phyloP scores from a whole-genome alignment of 53 echinoderm and acorn worm species.

The Echinometra lucunter region DNA sequence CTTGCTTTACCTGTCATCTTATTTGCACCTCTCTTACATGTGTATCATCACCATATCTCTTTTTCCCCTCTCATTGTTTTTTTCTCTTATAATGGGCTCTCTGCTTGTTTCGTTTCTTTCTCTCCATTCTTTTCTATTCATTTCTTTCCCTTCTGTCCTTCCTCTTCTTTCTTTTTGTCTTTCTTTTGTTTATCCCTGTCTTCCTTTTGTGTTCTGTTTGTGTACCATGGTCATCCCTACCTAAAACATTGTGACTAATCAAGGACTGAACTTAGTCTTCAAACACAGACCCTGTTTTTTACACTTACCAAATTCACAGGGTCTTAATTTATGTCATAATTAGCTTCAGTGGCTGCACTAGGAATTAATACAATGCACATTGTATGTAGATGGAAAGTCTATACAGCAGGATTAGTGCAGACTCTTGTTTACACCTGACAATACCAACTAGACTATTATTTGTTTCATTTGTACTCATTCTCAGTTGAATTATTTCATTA shows the following conservation, averaged over 20 bases:
- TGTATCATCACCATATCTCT: too few relatives aligned
- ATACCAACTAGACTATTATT: too few relatives aligned
- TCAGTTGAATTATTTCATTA: too few relatives aligned
- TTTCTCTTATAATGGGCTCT: neutral
- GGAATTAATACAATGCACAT: neutral
- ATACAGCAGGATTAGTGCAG: neutral
- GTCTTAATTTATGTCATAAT: neutral
- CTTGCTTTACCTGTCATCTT: neutral
- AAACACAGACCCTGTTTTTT: neutral
- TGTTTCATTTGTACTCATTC: too few relatives aligned
- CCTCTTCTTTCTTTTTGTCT: neutral
- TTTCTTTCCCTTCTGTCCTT: too few relatives aligned
- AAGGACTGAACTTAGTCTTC: neutral
- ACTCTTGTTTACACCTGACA: neutral
- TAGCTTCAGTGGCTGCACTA: too few relatives aligned
- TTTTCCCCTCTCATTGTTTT: neutral
- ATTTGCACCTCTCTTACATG: neutral
- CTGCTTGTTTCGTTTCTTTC: neutral
- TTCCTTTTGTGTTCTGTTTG: neutral
- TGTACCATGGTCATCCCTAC: neutral
- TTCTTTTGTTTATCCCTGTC: neutral
- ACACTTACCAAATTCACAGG: neutral
- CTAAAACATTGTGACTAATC: constrained; percentile 8
- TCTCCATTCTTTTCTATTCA: too few relatives aligned
- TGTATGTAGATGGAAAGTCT: neutral